Conservation (phyloP, 2,113 vertebrate genomes). For the Siphamia tubifer region DNA sequence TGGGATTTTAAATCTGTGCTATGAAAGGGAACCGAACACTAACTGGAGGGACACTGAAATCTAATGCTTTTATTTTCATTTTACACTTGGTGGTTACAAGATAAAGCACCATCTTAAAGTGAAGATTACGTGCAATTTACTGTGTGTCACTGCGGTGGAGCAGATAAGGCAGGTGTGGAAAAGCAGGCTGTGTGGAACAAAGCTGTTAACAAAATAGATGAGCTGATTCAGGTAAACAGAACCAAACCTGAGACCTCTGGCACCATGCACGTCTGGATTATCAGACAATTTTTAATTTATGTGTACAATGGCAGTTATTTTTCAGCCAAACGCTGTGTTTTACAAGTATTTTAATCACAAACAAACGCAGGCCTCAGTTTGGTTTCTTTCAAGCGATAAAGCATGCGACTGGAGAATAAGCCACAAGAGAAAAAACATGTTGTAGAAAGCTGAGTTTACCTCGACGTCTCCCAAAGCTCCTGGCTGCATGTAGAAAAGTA, state of each 20-base stretch:
- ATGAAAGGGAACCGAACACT: not conserved
- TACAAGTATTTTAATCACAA: too few species aligned
- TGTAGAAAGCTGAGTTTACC: slow-evolving; percentile 83
- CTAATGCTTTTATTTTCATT: not conserved
- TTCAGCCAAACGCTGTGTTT: too few species aligned
- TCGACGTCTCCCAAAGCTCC: slow-evolving; percentile 99
- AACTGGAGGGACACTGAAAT: not conserved
- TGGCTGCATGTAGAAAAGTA: slow-evolving; percentile 97
- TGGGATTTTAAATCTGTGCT: not conserved
- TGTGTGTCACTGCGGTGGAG: slow-evolving; percentile 1
- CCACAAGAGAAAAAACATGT: slow-evolving; percentile 9
- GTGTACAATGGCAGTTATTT: too few species aligned
- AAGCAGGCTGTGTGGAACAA: slow-evolving; percentile 2
- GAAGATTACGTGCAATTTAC: slow-evolving; percentile 14
- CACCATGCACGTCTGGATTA: not conserved
- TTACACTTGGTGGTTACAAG: not conserved
- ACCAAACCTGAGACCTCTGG: slow-evolving; percentile 21
- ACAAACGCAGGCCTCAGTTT: slow-evolving; percentile 30
- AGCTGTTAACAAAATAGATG: slow-evolving; percentile 16
- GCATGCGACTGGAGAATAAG: slow-evolving; percentile 39
- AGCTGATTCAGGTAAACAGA: not conserved
- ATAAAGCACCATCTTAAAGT: slow-evolving; percentile 15
- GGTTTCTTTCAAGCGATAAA: slow-evolving; percentile 20
- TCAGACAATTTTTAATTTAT: not conserved
- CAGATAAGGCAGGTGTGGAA: slow-evolving; percentile 4